Evolutionary conservation across 2,888 invertebrate genomes (phyloP).

Genomic region (Acanthosepion esculentum): DNA sequence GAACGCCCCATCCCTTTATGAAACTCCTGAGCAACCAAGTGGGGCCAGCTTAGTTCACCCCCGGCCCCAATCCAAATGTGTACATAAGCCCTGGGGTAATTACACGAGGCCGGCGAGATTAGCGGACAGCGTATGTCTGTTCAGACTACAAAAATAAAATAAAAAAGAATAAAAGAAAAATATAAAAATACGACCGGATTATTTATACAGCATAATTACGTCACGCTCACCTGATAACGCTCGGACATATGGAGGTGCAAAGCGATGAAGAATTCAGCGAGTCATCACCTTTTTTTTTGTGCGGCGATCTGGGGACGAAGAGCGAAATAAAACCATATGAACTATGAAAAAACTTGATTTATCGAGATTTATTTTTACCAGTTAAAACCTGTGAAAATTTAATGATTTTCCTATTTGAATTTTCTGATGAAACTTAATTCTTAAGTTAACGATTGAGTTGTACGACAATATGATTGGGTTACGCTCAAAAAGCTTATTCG

Average conservation of each 20-base stretch:
- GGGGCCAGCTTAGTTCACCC: neutral
- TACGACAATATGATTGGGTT: no score
- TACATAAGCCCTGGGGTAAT: slow-evolving; percentile 2
- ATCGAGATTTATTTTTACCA: no score
- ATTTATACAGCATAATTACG: slow-evolving; percentile 8
- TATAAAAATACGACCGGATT: neutral
- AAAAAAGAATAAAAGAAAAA: neutral
- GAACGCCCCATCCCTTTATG: neutral
- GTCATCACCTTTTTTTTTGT: no score
- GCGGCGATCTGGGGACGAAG: no score
- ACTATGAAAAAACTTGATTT: no score
- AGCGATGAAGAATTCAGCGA: neutral
- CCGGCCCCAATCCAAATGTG: neutral
- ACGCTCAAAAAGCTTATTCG: no score
- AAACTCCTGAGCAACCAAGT: neutral
- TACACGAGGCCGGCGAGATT: neutral
- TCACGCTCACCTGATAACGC: neutral
- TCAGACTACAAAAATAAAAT: neutral
- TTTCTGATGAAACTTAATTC: no score
- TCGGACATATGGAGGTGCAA: neutral
- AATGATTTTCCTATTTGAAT: no score
- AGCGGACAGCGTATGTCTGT: neutral
- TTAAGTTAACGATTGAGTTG: no score
- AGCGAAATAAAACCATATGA: no score
- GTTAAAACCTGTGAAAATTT: no score